A percentile compares a stretch with the other conserved stretches of the same genome.
These are phyloP conservation scores for Anoplolepis gracilipes DNA, from an alignment of 1,140 invertebrate genomes.

Conservation along the genomic window DNA sequence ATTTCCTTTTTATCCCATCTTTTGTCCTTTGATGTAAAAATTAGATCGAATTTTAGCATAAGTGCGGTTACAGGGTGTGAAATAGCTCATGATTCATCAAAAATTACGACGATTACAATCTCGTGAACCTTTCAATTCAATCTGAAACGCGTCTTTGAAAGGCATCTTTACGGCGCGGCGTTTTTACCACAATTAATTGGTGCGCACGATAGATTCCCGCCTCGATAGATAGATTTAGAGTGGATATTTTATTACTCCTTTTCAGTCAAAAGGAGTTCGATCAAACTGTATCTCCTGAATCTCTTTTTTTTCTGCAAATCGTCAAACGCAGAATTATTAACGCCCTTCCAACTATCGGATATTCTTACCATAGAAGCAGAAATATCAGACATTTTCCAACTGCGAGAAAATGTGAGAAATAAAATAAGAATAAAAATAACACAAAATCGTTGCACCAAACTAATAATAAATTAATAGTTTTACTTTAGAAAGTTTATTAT, in stretches of 20 bases:
- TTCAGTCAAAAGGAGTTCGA: not conserved
- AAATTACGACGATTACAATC: slow-evolving; percentile 61
- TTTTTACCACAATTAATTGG: slow-evolving; percentile 52
- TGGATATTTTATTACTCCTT: slow-evolving; percentile 49
- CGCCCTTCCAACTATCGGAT: not conserved
- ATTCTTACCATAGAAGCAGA: not conserved
- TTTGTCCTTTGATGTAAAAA: not conserved
- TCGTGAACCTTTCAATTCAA: slow-evolving; percentile 3
- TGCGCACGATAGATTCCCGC: not conserved
- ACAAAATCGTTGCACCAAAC: not conserved
- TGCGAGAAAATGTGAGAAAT: not conserved
- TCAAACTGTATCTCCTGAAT: not conserved
- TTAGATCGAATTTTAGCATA: not conserved
- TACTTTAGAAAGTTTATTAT: not conserved
- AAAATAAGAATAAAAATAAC: not conserved
- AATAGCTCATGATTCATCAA: slow-evolving; percentile 51
- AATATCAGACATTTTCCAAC: not conserved
- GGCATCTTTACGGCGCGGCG: slow-evolving; percentile 19
- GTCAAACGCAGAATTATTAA: not conserved
- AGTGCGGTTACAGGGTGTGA: not conserved
- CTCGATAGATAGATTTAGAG: slow-evolving; percentile 11
- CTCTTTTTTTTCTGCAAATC: not conserved
- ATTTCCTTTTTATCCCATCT: not conserved
- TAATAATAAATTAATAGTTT: not conserved
- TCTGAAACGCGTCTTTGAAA: slow-evolving; percentile 44